A percentile compares a stretch with the other conserved stretches of the same genome.
Conservation (phyloP, 2,113 vertebrate genomes). For the Rattus rattus region DNA sequence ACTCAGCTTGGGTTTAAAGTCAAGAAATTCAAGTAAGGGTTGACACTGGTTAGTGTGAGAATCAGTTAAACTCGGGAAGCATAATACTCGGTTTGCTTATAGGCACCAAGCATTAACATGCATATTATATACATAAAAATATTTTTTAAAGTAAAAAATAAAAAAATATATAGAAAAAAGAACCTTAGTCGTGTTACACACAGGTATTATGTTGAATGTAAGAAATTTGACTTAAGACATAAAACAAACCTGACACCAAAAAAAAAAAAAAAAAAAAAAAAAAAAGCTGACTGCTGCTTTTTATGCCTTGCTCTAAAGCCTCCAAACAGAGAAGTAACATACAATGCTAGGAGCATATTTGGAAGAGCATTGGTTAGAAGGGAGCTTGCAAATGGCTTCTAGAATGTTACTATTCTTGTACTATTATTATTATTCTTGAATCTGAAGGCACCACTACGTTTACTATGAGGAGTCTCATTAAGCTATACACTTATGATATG, state of each 20-base stretch:
- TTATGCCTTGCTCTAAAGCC: conserved; percentile 8
- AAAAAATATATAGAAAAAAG: not conserved
- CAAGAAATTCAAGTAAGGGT: not conserved
- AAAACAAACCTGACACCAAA: not conserved
- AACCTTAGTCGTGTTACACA: not conserved
- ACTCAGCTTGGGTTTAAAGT: not conserved
- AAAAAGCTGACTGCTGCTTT: not conserved
- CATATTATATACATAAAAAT: not conserved
- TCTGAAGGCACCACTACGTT: not conserved
- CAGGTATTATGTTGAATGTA: not conserved
- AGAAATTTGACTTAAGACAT: conserved; percentile 6
- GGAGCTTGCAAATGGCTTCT: not conserved
- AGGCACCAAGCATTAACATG: not conserved
- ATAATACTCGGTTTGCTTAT: not conserved
- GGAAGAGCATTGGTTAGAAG: not conserved
- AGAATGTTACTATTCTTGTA: not conserved
- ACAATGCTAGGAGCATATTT: not conserved
- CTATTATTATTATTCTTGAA: conserved; percentile 49
- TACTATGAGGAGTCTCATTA: conserved; percentile 34
- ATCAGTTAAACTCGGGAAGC: not conserved
- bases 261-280: not conserved
- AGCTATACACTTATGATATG: not conserved
- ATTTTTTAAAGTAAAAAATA: conserved; percentile 23
- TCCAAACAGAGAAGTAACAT: not conserved
- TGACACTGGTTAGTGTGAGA: not conserved